These are phyloP conservation scores for Orycteropus afer DNA, from an alignment of 2,113 vertebrate species.

Conservation along the genomic window DNA sequence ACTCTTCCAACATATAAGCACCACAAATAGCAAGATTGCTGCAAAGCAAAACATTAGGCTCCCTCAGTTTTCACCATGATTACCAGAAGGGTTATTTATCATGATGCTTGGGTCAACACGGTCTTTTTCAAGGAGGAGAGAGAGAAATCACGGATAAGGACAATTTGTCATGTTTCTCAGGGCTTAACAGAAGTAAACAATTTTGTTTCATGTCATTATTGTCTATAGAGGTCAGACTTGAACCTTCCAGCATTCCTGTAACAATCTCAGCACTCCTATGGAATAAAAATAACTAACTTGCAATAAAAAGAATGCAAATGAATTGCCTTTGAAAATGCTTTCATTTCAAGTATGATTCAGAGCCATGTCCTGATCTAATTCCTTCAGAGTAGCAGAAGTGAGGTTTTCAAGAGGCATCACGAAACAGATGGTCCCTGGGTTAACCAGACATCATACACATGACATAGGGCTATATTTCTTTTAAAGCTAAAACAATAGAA, in stretches of 20 bases:
- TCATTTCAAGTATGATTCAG: not conserved
- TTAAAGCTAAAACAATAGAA: not conserved
- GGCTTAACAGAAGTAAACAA: slow-evolving; percentile 15
- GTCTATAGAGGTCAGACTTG: slow-evolving; percentile 44
- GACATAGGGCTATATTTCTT: not conserved
- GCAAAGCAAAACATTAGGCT: slow-evolving; percentile 35
- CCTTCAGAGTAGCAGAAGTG: not conserved
- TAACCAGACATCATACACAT: not conserved
- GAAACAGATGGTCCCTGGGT: not conserved
- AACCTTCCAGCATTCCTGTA: slow-evolving; percentile 15
- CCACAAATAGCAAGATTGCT: not conserved
- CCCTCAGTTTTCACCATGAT: slow-evolving; percentile 27
- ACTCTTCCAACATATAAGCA: not conserved
- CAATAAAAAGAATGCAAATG: slow-evolving; percentile 69
- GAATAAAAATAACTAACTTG: slow-evolving; percentile 45
- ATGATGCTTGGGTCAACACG: slow-evolving; percentile 54
- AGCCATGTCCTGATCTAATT: not conserved
- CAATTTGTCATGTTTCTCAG: slow-evolving; percentile 37
- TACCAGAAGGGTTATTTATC: slow-evolving; percentile 71
- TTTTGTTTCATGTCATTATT: not conserved
- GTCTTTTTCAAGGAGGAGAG: not conserved
- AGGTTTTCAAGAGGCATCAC: not conserved
- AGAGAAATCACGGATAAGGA: slow-evolving; percentile 18
- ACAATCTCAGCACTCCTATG: accelerated
- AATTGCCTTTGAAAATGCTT: slow-evolving; percentile 54